phyloP scores from a whole-genome alignment of 1,140 invertebrate species.

The Bombus superbus region DNA sequence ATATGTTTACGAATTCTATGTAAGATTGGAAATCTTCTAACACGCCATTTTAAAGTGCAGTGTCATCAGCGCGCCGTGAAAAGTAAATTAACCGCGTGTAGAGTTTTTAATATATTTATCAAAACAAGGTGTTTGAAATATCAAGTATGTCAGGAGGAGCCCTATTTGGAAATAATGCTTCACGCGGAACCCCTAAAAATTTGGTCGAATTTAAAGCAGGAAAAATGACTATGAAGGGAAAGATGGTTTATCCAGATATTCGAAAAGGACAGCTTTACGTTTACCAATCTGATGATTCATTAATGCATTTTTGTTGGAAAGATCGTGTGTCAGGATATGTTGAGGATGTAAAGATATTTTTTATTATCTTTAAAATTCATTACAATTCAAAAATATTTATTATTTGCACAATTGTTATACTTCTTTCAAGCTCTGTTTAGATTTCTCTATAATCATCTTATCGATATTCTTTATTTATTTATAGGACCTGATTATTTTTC shows the following conservation, averaged over 20 bases:
- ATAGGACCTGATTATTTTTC: slow-evolving; percentile 98
- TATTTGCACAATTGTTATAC: slow-evolving; percentile 77
- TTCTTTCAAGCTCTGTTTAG: slow-evolving; percentile 25
- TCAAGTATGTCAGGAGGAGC: slow-evolving; percentile 84
- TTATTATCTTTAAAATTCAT: slow-evolving; percentile 11
- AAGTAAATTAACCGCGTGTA: slow-evolving; percentile 32
- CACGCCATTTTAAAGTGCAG: slow-evolving; percentile 63
- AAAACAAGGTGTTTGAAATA: slow-evolving; percentile 9
- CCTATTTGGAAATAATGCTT: slow-evolving; percentile 88
- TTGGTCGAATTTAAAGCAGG: slow-evolving; percentile 98
- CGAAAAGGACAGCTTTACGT: slow-evolving; percentile 97
- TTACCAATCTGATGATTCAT: slow-evolving; percentile 96
- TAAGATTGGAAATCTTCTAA: slow-evolving; percentile 11
- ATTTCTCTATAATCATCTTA: slow-evolving; percentile 6
- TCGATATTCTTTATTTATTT: slow-evolving; percentile 58
- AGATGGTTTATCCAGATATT: slow-evolving; percentile 97
- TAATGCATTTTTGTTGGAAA: slow-evolving; percentile 99
- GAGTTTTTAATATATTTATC: slow-evolving; percentile 37
- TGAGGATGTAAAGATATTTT: slow-evolving; percentile 87
- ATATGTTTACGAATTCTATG: slow-evolving; percentile 7
- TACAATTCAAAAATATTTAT: neutral
- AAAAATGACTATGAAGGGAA: slow-evolving; percentile 97
- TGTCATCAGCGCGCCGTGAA: slow-evolving; percentile 51
- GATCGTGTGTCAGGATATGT: slow-evolving; percentile 91
- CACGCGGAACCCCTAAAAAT: slow-evolving; percentile 92